Base-by-base conservation (phyloP, 2,113 vertebrate genomes). In the Australoheros scitulus region DNA sequence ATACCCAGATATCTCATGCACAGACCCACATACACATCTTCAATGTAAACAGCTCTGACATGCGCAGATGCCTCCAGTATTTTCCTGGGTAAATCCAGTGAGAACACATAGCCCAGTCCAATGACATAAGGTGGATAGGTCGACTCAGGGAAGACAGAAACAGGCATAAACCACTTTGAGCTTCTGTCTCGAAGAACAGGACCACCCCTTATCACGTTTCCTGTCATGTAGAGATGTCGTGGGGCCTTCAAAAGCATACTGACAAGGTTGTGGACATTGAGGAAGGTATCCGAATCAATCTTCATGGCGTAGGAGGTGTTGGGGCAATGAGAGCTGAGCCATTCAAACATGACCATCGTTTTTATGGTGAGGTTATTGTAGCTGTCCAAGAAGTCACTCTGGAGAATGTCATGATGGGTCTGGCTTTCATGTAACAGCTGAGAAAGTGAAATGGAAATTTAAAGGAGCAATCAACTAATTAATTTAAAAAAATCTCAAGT, bases 271-370 rank as follows among this genome's bases (percentile, higher is more conserved):
- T 5, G 83, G 72, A 95, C 43, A 55, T 96, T 96, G 9, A 95
- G 92, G 88, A 97, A 97, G 10, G 93, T 79, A 70, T 96, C 95
- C 0, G 60, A 18, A 79, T 96, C 96, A 0, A 94, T 75, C 77
- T 96, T 94, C 88, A 96, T 52, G 80, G 92, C 92, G 20, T 95
- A 97, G 11, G 6, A 36, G 47, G 92, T 85, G 20, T 65, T 24
- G 61, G 92, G 90, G 56, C 96, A 97, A 34, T 82, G 89, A 6
- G 78, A 79, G 52, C 11, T 81, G 22, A 96, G 87, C 96, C 96
- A 96, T 64, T 97, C 91, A 22, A 97, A 20, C 3, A 96, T 96
- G 83, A 96, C 90, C 61, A 97, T 59, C 2, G 95, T 96, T 88
- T 96, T 96, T 6, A 96, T 24, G 4, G 95, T 96, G 7, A 96